A percentile compares a stretch with the other conserved stretches of the same genome.
These are phyloP conservation scores for Oithona nana DNA, from an alignment of 2,888 invertebrate genomes.

Conservation along the genomic window DNA sequence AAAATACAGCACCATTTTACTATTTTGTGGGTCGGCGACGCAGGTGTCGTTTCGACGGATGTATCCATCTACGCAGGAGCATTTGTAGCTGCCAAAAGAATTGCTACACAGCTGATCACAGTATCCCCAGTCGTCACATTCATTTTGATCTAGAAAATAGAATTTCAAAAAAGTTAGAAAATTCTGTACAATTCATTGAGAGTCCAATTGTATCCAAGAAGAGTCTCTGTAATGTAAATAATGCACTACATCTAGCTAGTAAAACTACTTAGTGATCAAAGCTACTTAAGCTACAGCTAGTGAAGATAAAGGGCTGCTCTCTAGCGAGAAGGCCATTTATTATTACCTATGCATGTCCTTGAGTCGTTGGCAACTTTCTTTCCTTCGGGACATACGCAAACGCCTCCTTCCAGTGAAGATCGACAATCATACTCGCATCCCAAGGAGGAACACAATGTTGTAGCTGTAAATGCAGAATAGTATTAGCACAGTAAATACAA, in stretches of 20 bases:
- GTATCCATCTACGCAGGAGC: constrained; percentile 64
- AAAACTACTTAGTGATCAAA: too few relatives aligned
- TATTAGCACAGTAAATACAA: not conserved
- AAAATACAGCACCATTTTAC: constrained; percentile 35
- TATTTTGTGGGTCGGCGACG: constrained; percentile 30
- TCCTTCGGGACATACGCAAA: constrained; percentile 72
- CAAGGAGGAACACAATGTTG: constrained; percentile 55
- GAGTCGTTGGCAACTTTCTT: constrained; percentile 62
- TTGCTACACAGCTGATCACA: constrained; percentile 90
- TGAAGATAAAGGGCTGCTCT: too few relatives aligned
- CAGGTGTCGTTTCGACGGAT: constrained; percentile 41
- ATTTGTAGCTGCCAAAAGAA: constrained; percentile 56
- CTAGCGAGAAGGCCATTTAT: not conserved
- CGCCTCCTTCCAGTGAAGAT: constrained; percentile 68
- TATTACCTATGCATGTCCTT: constrained; percentile 52
- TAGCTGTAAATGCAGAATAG: constrained; percentile 39
- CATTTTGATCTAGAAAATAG: constrained; percentile 52
- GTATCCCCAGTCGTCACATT: constrained; percentile 75
- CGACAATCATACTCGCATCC: constrained; percentile 81
- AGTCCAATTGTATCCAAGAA: too few relatives aligned
- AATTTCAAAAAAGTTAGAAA: constrained; percentile 9
- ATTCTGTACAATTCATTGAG: not conserved
- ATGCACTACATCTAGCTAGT: too few relatives aligned
- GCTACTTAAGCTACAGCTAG: not conserved
- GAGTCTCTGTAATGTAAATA: too few relatives aligned